These are phyloP conservation scores for Archilochus colubris DNA, from an alignment of 2,113 vertebrate genomes.

Conservation along the genomic window DNA sequence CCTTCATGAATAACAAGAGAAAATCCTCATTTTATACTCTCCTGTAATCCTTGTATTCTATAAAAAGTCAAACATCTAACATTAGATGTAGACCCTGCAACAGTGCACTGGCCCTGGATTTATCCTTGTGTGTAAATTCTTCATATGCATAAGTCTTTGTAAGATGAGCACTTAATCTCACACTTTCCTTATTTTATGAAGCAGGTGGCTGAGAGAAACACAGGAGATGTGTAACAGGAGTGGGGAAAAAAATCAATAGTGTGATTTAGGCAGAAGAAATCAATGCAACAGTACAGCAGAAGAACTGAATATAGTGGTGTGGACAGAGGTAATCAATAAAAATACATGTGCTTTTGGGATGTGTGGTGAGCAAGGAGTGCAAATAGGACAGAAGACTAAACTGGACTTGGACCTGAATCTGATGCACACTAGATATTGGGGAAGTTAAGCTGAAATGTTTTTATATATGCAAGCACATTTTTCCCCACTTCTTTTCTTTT, in stretches of 20 bases:
- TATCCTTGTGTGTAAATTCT: background rate
- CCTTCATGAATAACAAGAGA: background rate
- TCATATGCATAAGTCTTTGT: background rate
- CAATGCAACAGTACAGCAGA: conserved; percentile 34
- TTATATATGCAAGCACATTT: background rate
- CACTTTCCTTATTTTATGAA: background rate
- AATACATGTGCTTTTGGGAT: conserved; percentile 2
- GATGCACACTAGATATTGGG: background rate
- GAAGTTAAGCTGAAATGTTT: background rate
- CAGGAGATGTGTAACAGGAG: background rate
- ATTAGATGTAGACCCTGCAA: background rate
- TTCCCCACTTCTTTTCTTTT: background rate
- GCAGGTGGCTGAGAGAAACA: background rate
- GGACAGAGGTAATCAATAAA: background rate
- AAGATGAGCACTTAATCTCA: background rate
- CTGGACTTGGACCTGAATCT: background rate
- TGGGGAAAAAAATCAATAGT: conserved; percentile 20
- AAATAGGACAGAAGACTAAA: background rate
- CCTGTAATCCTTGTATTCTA: background rate
- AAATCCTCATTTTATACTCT: background rate
- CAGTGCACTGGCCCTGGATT: background rate
- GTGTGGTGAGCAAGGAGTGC: background rate
- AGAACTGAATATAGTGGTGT: background rate
- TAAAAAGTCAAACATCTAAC: background rate
- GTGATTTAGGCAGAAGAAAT: conserved; percentile 31